A percentile compares a stretch with the other conserved stretches of the same genome.
Conservation (phyloP, 2,113 vertebrate genomes). For the Epinephelus fuscoguttatus region DNA sequence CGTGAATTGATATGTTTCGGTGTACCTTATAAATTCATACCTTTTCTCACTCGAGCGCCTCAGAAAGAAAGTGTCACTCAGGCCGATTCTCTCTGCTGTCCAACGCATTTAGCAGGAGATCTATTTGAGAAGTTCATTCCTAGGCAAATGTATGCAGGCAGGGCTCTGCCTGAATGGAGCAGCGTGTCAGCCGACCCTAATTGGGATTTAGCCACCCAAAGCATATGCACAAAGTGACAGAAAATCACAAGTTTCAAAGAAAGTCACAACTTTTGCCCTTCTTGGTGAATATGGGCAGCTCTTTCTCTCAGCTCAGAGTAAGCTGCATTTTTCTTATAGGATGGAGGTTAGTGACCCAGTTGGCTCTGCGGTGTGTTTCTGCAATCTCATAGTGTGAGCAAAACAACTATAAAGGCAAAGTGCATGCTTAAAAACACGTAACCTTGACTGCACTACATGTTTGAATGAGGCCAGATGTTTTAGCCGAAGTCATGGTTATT, state of each 20-base stretch:
- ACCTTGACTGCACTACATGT: slow-evolving; percentile 51
- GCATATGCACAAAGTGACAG: slow-evolving; percentile 96
- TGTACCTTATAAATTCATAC: slow-evolving; percentile 99
- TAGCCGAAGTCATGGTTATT: slow-evolving; percentile 26
- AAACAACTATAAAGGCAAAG: slow-evolving; percentile 73
- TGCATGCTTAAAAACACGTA: slow-evolving; percentile 63
- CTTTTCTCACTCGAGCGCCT: slow-evolving; percentile 93
- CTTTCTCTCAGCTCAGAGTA: slow-evolving; percentile 13
- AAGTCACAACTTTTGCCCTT: slow-evolving; percentile 91
- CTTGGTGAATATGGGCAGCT: slow-evolving; percentile 66
- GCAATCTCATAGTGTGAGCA: slow-evolving; percentile 46
- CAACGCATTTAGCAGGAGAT: slow-evolving; percentile 94
- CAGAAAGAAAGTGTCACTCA: slow-evolving; percentile 92
- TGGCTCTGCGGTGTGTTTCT: slow-evolving; percentile 48
- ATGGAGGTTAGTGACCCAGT: slow-evolving; percentile 76
- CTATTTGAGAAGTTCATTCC: slow-evolving; percentile 99
- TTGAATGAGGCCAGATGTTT: slow-evolving; percentile 20
- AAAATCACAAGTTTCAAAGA: slow-evolving; percentile 95
- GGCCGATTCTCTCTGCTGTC: slow-evolving; percentile 98
- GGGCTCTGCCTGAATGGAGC: slow-evolving; percentile 93
- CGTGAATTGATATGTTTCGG: slow-evolving; percentile 98
- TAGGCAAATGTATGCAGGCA: slow-evolving; percentile 99
- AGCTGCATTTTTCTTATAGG: slow-evolving; percentile 53
- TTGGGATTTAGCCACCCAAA: slow-evolving; percentile 99
- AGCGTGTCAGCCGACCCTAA: slow-evolving; percentile 99